Percentiles rank a stretch among this genome's conserved stretches.
phyloP scores from a whole-genome alignment of 2,113 vertebrate genomes.

The Gallinago media region DNA sequence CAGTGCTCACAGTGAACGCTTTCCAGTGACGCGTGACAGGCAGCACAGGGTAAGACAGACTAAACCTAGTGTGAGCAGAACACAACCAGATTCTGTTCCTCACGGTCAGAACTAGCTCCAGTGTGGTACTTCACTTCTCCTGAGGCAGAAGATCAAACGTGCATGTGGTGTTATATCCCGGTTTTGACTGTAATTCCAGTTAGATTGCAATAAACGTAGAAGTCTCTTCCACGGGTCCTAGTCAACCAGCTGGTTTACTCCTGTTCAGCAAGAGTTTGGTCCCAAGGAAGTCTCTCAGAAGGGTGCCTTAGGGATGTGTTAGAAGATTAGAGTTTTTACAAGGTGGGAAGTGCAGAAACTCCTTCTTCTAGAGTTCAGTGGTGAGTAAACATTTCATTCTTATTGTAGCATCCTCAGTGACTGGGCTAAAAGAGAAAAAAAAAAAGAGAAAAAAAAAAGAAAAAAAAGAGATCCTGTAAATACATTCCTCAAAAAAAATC shows the following conservation, averaged over 20 bases:
- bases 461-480: neutral
- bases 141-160: neutral
- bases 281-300: conserved; percentile 4
- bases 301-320: neutral
- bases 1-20: neutral
- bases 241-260: neutral
- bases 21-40: neutral
- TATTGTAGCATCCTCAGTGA: conserved; percentile 61
- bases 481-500: neutral
- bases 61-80: neutral
- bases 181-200: conserved; percentile 40
- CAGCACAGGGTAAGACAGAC: neutral
- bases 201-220: neutral
- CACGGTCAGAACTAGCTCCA: neutral
- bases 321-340: neutral
- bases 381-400: conserved; percentile 90
- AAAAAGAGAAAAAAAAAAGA: neutral
- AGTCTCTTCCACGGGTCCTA: conserved; percentile 21
- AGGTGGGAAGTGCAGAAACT: neutral
- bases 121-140: neutral
- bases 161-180: neutral
- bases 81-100: neutral
- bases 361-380: conserved; percentile 88
- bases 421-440: conserved; percentile 33
- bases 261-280: neutral